A percentile compares a stretch with the other conserved stretches of the same genome.
Conservation (phyloP, 2,888 invertebrate genomes). For the Diaphora mendica region DNA sequence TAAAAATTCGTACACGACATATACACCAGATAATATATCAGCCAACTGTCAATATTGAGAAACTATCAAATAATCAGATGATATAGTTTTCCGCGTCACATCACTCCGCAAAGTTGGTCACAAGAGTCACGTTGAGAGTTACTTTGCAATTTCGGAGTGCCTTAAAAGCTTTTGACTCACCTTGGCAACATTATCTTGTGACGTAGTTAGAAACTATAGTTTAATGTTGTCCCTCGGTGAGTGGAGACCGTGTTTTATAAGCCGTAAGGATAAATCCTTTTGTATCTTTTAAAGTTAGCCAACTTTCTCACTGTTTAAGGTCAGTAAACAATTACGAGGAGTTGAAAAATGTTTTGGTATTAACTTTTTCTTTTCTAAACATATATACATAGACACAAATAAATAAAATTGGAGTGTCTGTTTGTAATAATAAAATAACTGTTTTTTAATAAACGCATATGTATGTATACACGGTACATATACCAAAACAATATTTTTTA, state of each 20-base stretch:
- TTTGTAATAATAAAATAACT: no score
- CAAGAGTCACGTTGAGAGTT: slow-evolving; percentile 32
- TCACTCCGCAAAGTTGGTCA: slow-evolving; percentile 36
- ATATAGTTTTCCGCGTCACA: slow-evolving; percentile 36
- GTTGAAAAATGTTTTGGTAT: not conserved
- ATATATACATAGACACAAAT: no score
- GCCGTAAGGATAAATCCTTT: slow-evolving; percentile 4
- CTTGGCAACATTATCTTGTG: slow-evolving; percentile 38
- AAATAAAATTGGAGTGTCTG: no score
- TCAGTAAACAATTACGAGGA: not conserved
- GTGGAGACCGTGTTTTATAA: slow-evolving; percentile 9
- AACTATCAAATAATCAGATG: slow-evolving; percentile 24
- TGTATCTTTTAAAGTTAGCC: not conserved
- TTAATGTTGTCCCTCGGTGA: slow-evolving; percentile 19
- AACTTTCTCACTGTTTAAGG: not conserved
- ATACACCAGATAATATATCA: not conserved
- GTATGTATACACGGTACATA: no score
- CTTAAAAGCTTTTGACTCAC: slow-evolving; percentile 49
- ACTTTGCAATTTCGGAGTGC: slow-evolving; percentile 40
- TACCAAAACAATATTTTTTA: no score
- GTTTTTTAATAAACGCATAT: no score
- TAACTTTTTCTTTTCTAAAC: no score
- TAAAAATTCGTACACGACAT: not conserved
- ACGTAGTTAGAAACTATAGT: slow-evolving; percentile 44
- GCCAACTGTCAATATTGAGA: slow-evolving; percentile 9